Percentiles rank a stretch among this genome's conserved stretches.
Evolutionary conservation across 1,140 invertebrate genomes (phyloP).

Genomic region (Oryzaephilus surinamensis): DNA sequence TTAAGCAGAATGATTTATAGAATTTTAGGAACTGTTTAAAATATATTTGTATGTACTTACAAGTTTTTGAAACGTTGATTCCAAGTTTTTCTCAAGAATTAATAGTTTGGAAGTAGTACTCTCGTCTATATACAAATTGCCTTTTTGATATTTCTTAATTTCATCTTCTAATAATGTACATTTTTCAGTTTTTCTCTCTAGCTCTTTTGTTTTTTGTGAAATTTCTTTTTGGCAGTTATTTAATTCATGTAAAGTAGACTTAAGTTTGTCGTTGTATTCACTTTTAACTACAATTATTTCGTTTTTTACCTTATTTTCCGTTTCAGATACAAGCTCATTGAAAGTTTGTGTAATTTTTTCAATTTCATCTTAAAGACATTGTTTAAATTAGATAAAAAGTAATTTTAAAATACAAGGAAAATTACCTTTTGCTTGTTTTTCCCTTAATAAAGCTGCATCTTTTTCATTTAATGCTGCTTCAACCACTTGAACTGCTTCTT

Average conservation of each 20-base stretch:
- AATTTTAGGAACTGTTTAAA: neutral
- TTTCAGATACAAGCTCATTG: conserved; percentile 16
- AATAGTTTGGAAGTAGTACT: conserved; percentile 24
- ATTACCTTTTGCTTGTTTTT: conserved; percentile 23
- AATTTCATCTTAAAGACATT: conserved; percentile 17
- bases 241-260: conserved; percentile 15
- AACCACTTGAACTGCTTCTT: conserved; percentile 29
- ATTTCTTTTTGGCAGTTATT: conserved; percentile 16
- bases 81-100: conserved; percentile 29
- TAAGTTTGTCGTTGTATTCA: conserved; percentile 18
- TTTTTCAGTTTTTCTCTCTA: conserved; percentile 19
- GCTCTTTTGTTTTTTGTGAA: conserved; percentile 16
- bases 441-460: conserved; percentile 28
- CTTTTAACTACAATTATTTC: conserved; percentile 16
- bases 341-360: conserved; percentile 13
- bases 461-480: conserved; percentile 31
- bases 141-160: conserved; percentile 18
- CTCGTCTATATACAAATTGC: conserved; percentile 15
- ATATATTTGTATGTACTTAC: conserved; percentile 12
- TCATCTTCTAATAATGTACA: conserved; percentile 21
- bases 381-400: neutral
- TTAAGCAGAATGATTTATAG: neutral
- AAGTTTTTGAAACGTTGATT: conserved; percentile 31
- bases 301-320: conserved; percentile 19
- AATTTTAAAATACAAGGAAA: conserved; percentile 1